A percentile compares a stretch with the other conserved stretches of the same genome.
Evolutionary conservation across 2,113 vertebrate genomes (phyloP).

Genomic region (Periophthalmus modestus): DNA sequence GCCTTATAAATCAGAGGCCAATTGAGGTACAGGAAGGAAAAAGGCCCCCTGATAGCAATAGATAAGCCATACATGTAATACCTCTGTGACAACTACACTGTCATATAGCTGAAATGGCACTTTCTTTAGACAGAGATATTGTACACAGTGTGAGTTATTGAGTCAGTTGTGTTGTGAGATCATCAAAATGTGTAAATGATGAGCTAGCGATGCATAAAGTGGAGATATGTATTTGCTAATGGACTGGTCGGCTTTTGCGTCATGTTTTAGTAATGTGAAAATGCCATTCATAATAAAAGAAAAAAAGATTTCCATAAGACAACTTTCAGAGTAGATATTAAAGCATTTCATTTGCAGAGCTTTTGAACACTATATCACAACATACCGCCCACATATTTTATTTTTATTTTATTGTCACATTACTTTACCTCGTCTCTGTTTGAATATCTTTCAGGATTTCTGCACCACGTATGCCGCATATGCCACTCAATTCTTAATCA

Average conservation of each 20-base stretch:
- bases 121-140: conserved; percentile 48
- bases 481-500: background rate
- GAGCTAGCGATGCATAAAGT: background rate
- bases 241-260: background rate
- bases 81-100: conserved; percentile 30
- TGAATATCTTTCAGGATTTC: background rate
- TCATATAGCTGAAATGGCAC: conserved; percentile 37
- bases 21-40: conserved; percentile 21
- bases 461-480: background rate
- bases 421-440: background rate
- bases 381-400: too few species aligned
- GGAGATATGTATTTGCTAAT: conserved; percentile 27
- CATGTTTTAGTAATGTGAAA: background rate
- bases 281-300: background rate
- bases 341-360: too few species aligned
- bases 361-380: too few species aligned
- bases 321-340: background rate
- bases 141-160: conserved; percentile 29
- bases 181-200: conserved; percentile 34
- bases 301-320: background rate
- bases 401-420: background rate
- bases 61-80: conserved; percentile 47
- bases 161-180: conserved; percentile 19
- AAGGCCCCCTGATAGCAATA: conserved; percentile 39
- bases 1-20: conserved; percentile 43